A percentile compares a stretch with the other conserved stretches of the same genome.
Evolutionary conservation across 2,113 vertebrate species (phyloP).

Genomic region (human (Homo sapiens)): GRCh38 chr18:79332501-79333000

Average conservation of each 20-base stretch:
- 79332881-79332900: not conserved
- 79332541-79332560: not conserved
- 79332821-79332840: not conserved
- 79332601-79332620: not conserved
- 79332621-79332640: not conserved
- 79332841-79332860: not conserved
- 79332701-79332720: not conserved
- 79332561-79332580: not conserved
- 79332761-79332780: not conserved
- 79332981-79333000: too few relatives aligned
- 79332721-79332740: accelerated
- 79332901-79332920: not conserved
- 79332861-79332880: not conserved
- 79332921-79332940: not conserved
- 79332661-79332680: not conserved
- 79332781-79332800: not conserved
- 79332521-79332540: not conserved
- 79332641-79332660: not conserved
- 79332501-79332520: not conserved
- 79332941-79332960: not conserved
- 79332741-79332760: accelerated
- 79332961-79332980: not conserved
- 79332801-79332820: not conserved
- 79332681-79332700: not conserved
- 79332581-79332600: not conserved